These are phyloP conservation scores for Daktulosphaira vitifoliae DNA, from an alignment of 1,140 invertebrate species.

Conservation along the genomic window DNA sequence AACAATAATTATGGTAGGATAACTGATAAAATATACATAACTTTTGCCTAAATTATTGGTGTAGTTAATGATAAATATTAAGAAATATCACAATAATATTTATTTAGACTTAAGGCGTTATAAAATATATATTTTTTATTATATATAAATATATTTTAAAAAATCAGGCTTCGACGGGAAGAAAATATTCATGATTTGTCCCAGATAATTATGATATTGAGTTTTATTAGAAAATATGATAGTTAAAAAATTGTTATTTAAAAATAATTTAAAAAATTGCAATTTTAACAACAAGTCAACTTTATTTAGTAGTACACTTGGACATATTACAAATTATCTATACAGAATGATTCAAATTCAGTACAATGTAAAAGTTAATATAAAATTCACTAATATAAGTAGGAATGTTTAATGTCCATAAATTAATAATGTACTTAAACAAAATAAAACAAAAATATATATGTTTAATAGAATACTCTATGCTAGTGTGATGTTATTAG, in stretches of 20 bases:
- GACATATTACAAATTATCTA: slow-evolving; percentile 21
- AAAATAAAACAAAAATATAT: slow-evolving; percentile 18
- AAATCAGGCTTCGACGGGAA: background rate
- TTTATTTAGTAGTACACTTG: slow-evolving; percentile 3
- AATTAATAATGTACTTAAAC: slow-evolving; percentile 18
- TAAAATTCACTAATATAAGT: slow-evolving; percentile 25
- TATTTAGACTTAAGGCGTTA: slow-evolving; percentile 15
- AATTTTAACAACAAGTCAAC: slow-evolving; percentile 13
- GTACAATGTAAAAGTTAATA: slow-evolving; percentile 6
- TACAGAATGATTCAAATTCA: slow-evolving; percentile 10
- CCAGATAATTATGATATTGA: background rate
- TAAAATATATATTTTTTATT: slow-evolving; percentile 10
- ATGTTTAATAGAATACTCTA: slow-evolving; percentile 16
- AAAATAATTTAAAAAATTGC: too few species aligned
- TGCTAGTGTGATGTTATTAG: slow-evolving; percentile 17
- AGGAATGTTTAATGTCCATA: slow-evolving; percentile 14
- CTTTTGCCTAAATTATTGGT: slow-evolving; percentile 19
- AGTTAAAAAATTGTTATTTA: too few species aligned
- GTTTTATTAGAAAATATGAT: too few species aligned
- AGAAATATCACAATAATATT: slow-evolving; percentile 22
- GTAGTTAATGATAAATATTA: background rate
- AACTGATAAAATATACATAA: too few species aligned
- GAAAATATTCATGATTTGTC: slow-evolving; percentile 26
- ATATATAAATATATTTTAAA: slow-evolving; percentile 19
- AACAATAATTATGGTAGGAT: too few species aligned